phyloP scores from a whole-genome alignment of 2,797 vertebrate genomes.

The Centropyge bicolor region DNA sequence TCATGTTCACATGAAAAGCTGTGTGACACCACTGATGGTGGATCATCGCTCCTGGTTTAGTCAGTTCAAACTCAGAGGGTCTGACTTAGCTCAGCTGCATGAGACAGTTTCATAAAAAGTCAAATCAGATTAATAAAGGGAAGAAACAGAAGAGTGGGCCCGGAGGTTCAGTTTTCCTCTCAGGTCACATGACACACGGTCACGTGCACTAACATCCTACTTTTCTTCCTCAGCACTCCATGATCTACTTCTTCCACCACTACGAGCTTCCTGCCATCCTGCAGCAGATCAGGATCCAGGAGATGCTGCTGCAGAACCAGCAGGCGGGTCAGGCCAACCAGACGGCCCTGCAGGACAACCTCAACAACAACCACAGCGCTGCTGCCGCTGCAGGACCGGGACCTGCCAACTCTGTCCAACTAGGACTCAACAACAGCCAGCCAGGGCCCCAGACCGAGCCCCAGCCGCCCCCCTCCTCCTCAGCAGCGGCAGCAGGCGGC shows the following conservation, averaged over 20 bases:
- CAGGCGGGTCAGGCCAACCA: slow-evolving; percentile 91
- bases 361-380: slow-evolving; percentile 94
- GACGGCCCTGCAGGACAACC: slow-evolving; percentile 93
- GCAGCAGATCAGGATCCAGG: slow-evolving; percentile 97
- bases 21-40: too few relatives aligned
- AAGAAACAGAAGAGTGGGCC: too few relatives aligned
- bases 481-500: slow-evolving; percentile 7
- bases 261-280: slow-evolving; percentile 97
- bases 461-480: slow-evolving; percentile 19
- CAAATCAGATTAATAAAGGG: too few relatives aligned
- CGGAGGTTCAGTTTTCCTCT: too few relatives aligned
- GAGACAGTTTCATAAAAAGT: too few relatives aligned
- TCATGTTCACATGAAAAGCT: too few relatives aligned
- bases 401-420: neutral
- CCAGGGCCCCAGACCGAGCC: slow-evolving; percentile 26
- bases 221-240: slow-evolving; percentile 89
- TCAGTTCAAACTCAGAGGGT: too few relatives aligned
- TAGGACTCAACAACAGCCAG: neutral
- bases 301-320: slow-evolving; percentile 96
- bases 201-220: neutral
- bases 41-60: too few relatives aligned
- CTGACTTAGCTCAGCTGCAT: too few relatives aligned
- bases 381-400: neutral
- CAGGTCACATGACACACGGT: too few relatives aligned
- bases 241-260: slow-evolving; percentile 99